Percentiles rank a stretch among this genome's conserved stretches.
These are phyloP conservation scores for Trichomalopsis sarcophagae DNA, from an alignment of 1,140 invertebrate species.

Conservation along the genomic window DNA sequence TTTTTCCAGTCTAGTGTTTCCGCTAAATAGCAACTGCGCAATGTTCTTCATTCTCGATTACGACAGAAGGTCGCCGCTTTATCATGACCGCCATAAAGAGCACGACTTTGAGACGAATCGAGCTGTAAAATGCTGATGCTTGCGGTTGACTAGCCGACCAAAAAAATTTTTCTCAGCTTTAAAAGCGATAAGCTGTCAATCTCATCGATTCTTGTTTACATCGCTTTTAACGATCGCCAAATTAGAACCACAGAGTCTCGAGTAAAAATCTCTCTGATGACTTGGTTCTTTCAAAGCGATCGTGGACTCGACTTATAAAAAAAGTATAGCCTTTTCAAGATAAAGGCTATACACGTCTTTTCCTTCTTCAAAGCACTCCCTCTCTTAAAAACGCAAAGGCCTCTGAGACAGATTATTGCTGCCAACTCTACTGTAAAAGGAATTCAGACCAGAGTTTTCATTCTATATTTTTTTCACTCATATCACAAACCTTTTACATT, in stretches of 20 bases:
- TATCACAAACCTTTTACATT: slow-evolving; percentile 42
- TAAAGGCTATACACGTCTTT: neutral
- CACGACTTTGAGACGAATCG: slow-evolving; percentile 17
- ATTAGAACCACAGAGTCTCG: neutral
- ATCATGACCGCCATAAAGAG: slow-evolving; percentile 38
- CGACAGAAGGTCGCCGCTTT: slow-evolving; percentile 17
- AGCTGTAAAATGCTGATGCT: neutral
- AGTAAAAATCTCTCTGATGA: neutral
- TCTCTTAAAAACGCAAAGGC: slow-evolving; percentile 46
- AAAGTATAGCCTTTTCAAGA: slow-evolving; percentile 24
- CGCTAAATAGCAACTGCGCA: neutral
- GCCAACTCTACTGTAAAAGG: slow-evolving; percentile 41
- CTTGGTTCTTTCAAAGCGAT: neutral
- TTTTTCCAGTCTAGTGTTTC: neutral
- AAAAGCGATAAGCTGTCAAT: neutral
- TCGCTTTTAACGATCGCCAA: slow-evolving; percentile 9
- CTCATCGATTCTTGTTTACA: neutral
- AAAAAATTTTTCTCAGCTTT: neutral
- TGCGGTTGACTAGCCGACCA: neutral
- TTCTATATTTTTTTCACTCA: slow-evolving; percentile 32
- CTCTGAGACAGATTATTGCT: slow-evolving; percentile 42
- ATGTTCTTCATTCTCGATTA: neutral
- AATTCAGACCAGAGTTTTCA: slow-evolving; percentile 43
- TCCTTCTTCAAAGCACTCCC: neutral
- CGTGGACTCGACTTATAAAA: neutral